phyloP scores from a whole-genome alignment of 2,797 vertebrate genomes.

The Denticeps clupeoides region DNA sequence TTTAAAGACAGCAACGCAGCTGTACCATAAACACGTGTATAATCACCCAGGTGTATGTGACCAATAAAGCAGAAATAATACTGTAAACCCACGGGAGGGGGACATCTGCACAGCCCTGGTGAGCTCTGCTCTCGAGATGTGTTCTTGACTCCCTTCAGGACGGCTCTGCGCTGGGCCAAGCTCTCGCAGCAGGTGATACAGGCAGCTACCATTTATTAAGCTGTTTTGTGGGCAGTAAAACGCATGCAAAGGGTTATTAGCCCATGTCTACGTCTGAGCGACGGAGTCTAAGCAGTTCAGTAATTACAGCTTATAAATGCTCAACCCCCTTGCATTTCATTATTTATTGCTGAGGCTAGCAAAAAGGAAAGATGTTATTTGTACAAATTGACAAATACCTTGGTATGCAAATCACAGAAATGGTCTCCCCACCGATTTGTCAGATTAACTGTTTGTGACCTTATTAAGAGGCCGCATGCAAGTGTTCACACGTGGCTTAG shows the following conservation, averaged over 20 bases:
- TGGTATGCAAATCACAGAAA: slow-evolving; percentile 9
- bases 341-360: slow-evolving; percentile 35
- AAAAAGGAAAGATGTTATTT: slow-evolving; percentile 20
- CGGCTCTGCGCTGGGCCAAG: slow-evolving; percentile 21
- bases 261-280: slow-evolving; percentile 43
- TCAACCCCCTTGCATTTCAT: slow-evolving; percentile 26
- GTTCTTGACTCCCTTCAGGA: slow-evolving; percentile 30
- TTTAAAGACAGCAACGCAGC: slow-evolving; percentile 7
- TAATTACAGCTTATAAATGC: slow-evolving; percentile 39
- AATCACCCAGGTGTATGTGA: slow-evolving; percentile 6
- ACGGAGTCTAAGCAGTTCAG: slow-evolving; percentile 36
- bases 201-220: slow-evolving; percentile 39
- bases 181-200: slow-evolving; percentile 42
- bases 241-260: slow-evolving; percentile 30
- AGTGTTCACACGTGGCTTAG: neutral
- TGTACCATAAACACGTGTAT: slow-evolving; percentile 10
- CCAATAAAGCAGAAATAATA: too few species aligned
- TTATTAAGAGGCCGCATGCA: neutral
- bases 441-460: neutral
- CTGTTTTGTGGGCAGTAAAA: slow-evolving; percentile 42
- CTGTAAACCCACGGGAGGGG: too few species aligned
- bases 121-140: too few species aligned
- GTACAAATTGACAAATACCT: slow-evolving; percentile 14
- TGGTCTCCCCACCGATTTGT: neutral
- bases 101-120: too few species aligned